Evolutionary conservation across 2,113 vertebrate species (phyloP), one percentile per base, ranked within the genome.

Genomic region (Xiphophorus couchianus): DNA sequence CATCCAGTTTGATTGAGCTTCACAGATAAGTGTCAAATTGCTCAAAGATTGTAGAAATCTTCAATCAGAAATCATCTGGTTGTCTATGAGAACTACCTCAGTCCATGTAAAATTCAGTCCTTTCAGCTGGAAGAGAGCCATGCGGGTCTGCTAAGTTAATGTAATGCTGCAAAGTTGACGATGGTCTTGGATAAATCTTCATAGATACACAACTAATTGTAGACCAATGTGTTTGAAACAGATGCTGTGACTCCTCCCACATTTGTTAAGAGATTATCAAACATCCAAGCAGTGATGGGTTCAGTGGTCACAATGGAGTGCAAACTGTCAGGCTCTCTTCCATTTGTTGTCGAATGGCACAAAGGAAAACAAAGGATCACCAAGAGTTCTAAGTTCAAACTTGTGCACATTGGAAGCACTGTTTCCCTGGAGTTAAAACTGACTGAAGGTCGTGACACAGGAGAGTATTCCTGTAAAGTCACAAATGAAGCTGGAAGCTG

Each of bases 1-100:
- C 98, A 68, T 96, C 96, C 81, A 96, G 95, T 58, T 94, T 98
- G 71, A 92, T 48, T 97, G 97, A 74, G 96, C 95, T 69, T 96
- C 96, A 86, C 96, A 96, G 74, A 95, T 98, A 72, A 94, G 90
- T 89, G 92, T 97, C n/a, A 97, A 89, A 85, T 98, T 97, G 97
- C 94, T 89, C 85, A 98, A 96, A 94, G 94, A 97, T 0, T 95
- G 95, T 48, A 96, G 93, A 84, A 95, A 96, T 76, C 89, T 98
- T 33, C 95, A 62, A 95, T 95, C 84, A 95, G 96, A 93, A 96
- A 96, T 64, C 95, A 95, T 7, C 17, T 5, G 4, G 14, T 48
- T 17, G 14, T 48, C 44, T 19, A 95, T 86, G 94, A 95, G 85
- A 96, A 95, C 65, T 95, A 96, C 6, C 84, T 96, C 80, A 96